These are phyloP conservation scores for Hydrozoanthus gracilis DNA, from an alignment of 92 coral and sea anemone genomes.

Conservation along the genomic window DNA sequence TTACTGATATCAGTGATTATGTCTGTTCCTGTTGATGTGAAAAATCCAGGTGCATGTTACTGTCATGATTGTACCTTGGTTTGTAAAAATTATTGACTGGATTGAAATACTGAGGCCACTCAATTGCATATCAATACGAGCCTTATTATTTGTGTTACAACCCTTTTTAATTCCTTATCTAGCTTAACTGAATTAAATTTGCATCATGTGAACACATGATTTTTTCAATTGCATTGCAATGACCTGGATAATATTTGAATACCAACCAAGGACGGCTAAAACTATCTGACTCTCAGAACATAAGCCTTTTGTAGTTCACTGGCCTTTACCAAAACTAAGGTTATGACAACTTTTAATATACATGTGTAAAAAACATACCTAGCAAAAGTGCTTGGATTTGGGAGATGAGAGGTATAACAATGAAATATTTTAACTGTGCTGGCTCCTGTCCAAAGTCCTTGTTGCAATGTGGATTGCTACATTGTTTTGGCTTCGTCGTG, in stretches of 20 bases:
- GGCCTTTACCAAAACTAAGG: not conserved
- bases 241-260: too few species aligned
- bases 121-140: not conserved
- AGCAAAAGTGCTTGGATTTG: conserved; percentile 45
- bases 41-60: not conserved
- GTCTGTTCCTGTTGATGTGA: conserved; percentile 44
- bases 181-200: too few species aligned
- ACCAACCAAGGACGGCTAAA: too few species aligned
- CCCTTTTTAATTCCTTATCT: too few species aligned
- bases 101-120: not conserved
- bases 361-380: conserved; percentile 29
- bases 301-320: not conserved
- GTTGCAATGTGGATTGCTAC: conserved; percentile 61
- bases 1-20: conserved; percentile 38
- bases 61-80: too few species aligned
- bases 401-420: conserved; percentile 33
- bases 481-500: conserved; percentile 5
- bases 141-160: too few species aligned
- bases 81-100: not conserved
- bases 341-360: not conserved
- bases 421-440: conserved; percentile 21
- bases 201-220: too few species aligned
- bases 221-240: too few species aligned
- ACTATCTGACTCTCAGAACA: too few species aligned
- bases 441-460: conserved; percentile 46